Conservation (phyloP, 37 sponge, comb jelly and placozoan species). For the Theonella swinhoei region DNA sequence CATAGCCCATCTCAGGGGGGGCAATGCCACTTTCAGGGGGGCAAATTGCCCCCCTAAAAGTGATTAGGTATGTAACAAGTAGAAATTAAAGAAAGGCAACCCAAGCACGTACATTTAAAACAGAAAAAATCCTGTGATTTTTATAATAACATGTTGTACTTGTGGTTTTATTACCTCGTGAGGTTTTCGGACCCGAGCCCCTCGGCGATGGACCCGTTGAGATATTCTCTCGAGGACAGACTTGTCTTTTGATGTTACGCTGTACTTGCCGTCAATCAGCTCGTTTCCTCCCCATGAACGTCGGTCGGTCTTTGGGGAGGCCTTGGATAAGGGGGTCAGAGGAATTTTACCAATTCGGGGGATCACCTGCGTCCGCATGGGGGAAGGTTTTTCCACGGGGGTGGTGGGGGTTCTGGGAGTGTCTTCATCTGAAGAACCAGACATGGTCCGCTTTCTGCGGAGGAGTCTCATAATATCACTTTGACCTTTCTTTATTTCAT, state of each 20-base stretch:
- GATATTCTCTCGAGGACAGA: constrained; percentile 46
- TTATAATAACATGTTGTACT: too few relatives aligned
- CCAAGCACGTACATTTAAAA: too few relatives aligned
- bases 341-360: not conserved
- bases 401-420: not conserved
- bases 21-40: too few relatives aligned
- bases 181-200: constrained; percentile 32
- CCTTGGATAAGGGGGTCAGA: not conserved
- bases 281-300: not conserved
- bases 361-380: not conserved
- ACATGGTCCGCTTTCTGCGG: not conserved
- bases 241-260: constrained; percentile 33
- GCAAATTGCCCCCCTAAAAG: too few relatives aligned
- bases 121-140: too few relatives aligned
- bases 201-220: constrained; percentile 10
- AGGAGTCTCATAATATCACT: not conserved
- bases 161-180: constrained; percentile 64
- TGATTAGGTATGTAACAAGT: too few relatives aligned
- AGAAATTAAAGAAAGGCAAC: too few relatives aligned
- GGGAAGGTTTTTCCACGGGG: not conserved
- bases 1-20: too few relatives aligned
- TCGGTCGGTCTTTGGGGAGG: not conserved
- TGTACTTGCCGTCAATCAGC: constrained; percentile 8
- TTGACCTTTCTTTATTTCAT: not conserved
- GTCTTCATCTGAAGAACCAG: not conserved